Evolutionary conservation across 2,888 invertebrate species (phyloP).

Genomic region (Amphipoea lucens): DNA sequence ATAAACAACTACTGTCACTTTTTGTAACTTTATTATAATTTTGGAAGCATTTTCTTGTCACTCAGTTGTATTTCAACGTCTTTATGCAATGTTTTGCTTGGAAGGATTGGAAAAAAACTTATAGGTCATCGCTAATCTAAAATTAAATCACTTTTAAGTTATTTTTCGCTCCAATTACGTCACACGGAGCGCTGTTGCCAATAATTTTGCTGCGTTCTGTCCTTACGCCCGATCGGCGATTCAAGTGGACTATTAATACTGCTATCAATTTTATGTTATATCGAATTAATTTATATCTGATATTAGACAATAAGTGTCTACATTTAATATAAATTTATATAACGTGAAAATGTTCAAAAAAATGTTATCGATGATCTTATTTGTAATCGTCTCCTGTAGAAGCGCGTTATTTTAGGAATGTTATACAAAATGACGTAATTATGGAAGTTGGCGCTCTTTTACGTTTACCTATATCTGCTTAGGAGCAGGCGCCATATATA

Average conservation of each 20-base stretch:
- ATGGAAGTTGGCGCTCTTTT: constrained; percentile 51
- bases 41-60: constrained; percentile 31
- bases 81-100: constrained; percentile 54
- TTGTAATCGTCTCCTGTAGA: constrained; percentile 42
- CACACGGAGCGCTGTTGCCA: constrained; percentile 59
- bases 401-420: constrained; percentile 52
- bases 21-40: constrained; percentile 20
- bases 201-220: constrained; percentile 57
- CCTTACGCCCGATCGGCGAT: constrained; percentile 35
- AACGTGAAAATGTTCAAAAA: constrained; percentile 25
- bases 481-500: constrained; percentile 62
- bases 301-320: neutral
- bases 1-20: constrained; percentile 23
- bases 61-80: constrained; percentile 36
- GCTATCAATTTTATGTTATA: constrained; percentile 18
- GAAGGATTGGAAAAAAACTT: constrained; percentile 45
- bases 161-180: constrained; percentile 64
- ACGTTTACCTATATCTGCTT: constrained; percentile 61
- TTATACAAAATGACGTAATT: constrained; percentile 55
- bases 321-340: constrained; percentile 10
- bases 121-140: constrained; percentile 62
- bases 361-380: constrained; percentile 48
- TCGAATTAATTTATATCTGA: constrained; percentile 10
- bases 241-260: constrained; percentile 46
- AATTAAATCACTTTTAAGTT: constrained; percentile 65